Percentiles rank a stretch among this genome's conserved stretches.
Conservation (phyloP, 2,888 invertebrate genomes). For the Lithophane socia region DNA sequence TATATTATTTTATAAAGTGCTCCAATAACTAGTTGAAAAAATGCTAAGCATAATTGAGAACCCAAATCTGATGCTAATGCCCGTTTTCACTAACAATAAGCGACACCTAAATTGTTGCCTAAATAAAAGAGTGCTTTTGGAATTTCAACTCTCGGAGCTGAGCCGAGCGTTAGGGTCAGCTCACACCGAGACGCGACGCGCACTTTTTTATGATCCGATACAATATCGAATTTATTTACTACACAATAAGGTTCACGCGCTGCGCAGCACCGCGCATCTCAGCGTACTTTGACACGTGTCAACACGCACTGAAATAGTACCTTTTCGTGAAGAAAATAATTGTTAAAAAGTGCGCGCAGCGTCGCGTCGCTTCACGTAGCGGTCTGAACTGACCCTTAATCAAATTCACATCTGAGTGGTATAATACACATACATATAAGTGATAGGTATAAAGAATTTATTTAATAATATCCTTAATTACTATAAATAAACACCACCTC, state of each 20-base stretch:
- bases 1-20: background rate
- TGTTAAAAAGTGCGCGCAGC: too few relatives aligned
- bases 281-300: too few relatives aligned
- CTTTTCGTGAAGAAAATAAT: too few relatives aligned
- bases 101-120: background rate
- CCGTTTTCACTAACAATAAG: background rate
- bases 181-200: too few relatives aligned
- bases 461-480: conserved; percentile 27
- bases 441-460: conserved; percentile 28
- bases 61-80: background rate
- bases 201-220: too few relatives aligned
- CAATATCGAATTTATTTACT: too few relatives aligned
- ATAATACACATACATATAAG: background rate
- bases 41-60: too few relatives aligned
- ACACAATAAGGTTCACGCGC: too few relatives aligned
- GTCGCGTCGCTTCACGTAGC: too few relatives aligned
- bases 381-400: too few relatives aligned
- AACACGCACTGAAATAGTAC: too few relatives aligned
- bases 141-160: background rate
- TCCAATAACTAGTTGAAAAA: background rate
- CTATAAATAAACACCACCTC: conserved; percentile 16
- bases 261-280: too few relatives aligned
- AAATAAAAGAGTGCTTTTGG: background rate
- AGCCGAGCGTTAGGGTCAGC: background rate
- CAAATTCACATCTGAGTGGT: background rate